Percentiles rank a stretch among this genome's conserved stretches.
Evolutionary conservation across 2,113 vertebrate species (phyloP).

Genomic region (Grantiella picta): DNA sequence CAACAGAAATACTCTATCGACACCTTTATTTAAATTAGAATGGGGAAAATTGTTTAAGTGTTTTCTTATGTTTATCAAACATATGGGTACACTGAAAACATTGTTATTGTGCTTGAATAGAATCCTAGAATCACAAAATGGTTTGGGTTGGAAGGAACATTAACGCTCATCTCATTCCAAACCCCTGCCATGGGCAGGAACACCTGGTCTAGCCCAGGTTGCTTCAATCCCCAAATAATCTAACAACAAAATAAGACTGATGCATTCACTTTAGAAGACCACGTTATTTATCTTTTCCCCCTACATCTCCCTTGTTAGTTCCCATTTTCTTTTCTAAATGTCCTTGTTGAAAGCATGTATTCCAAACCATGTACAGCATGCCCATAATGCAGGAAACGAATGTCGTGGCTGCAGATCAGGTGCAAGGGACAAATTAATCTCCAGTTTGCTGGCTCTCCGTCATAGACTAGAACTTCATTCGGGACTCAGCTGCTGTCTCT

Average conservation of each 20-base stretch:
- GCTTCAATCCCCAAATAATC: not conserved
- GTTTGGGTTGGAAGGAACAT: not conserved
- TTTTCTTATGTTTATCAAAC: not conserved
- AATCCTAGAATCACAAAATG: not conserved
- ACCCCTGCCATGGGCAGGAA: not conserved
- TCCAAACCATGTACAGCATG: not conserved
- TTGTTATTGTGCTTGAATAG: not conserved
- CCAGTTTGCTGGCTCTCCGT: not conserved
- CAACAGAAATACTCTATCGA: not conserved
- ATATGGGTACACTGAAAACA: rapidly evolving
- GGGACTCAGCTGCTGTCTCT: not conserved
- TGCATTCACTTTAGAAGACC: not conserved
- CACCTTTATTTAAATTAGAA: not conserved
- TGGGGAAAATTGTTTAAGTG: not conserved
- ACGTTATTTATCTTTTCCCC: not conserved
- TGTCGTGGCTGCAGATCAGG: not conserved
- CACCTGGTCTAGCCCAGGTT: not conserved
- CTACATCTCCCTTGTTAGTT: not conserved
- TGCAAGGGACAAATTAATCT: not conserved
- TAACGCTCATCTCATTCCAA: not conserved
- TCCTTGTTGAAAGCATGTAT: not conserved
- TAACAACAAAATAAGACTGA: not conserved
- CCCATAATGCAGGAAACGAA: not conserved
- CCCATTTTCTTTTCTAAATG: not conserved
- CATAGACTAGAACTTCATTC: not conserved